These are phyloP conservation scores for Drosophila sp. DNA, from an alignment of 1,140 invertebrate genomes.

Conservation along the genomic window DNA sequence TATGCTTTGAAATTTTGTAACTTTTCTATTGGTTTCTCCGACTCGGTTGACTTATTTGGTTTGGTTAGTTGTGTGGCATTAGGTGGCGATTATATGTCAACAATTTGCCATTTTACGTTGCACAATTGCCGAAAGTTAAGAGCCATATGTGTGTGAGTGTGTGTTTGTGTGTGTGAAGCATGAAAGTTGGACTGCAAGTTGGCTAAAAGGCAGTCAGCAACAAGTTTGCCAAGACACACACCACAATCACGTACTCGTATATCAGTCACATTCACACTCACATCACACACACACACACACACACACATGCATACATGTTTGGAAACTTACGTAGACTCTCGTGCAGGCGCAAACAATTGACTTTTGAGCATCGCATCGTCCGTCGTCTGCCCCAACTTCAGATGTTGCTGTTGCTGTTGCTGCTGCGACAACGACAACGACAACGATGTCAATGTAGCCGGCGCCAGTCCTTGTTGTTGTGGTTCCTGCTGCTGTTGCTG, in stretches of 20 bases:
- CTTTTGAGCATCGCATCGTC: constrained; percentile 65
- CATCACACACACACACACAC: constrained; percentile 40
- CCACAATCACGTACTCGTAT: constrained; percentile 55
- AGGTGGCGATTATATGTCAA: constrained; percentile 49
- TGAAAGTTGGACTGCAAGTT: constrained; percentile 46
- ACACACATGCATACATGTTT: constrained; percentile 24
- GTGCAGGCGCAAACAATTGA: constrained; percentile 78
- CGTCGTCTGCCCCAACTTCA: constrained; percentile 29
- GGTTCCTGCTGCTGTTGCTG: constrained; percentile 33
- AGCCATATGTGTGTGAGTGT: not conserved
- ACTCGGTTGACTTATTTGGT: not conserved
- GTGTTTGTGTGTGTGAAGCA: constrained; percentile 11
- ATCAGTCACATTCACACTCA: constrained; percentile 47
- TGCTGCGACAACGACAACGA: constrained; percentile 1
- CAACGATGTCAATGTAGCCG: constrained; percentile 42
- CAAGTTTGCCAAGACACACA: constrained; percentile 53
- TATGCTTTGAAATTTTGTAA: constrained; percentile 27
- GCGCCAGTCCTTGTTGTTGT: constrained; percentile 43
- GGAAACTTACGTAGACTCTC: constrained; percentile 68
- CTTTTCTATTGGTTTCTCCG: constrained; percentile 12
- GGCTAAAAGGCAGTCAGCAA: constrained; percentile 45
- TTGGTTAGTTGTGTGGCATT: constrained; percentile 9
- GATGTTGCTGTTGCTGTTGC: constrained; percentile 13
- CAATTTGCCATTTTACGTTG: constrained; percentile 49
- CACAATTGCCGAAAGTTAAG: constrained; percentile 51